Evolutionary conservation across 1,140 invertebrate species (phyloP).

Genomic region (Philotrypesis tridentata): DNA sequence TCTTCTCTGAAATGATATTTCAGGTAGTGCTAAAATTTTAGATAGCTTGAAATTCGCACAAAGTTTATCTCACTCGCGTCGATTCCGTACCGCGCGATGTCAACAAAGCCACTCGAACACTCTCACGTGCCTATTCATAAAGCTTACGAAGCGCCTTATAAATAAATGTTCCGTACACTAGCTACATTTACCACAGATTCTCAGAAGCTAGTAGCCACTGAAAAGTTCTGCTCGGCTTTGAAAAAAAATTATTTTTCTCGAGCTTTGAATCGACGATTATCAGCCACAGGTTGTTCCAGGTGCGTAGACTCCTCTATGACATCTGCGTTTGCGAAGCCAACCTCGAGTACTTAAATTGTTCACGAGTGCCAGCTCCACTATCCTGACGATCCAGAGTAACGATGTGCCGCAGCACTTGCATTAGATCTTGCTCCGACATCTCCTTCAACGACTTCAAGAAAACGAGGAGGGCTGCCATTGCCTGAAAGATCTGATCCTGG

Average conservation of each 20-base stretch:
- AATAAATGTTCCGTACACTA: no score
- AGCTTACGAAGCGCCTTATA: no score
- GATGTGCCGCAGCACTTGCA: constrained; percentile 77
- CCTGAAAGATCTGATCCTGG: constrained; percentile 83
- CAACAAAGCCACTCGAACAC: no score
- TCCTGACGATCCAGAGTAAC: constrained; percentile 84
- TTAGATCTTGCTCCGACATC: constrained; percentile 62
- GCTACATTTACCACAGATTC: no score
- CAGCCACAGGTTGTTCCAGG: constrained; percentile 85
- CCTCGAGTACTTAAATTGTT: constrained; percentile 79
- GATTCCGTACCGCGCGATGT: no score
- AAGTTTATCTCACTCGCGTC: no score
- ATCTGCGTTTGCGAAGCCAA: constrained; percentile 86
- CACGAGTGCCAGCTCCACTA: constrained; percentile 87
- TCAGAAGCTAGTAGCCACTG: constrained; percentile 80
- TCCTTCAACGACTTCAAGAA: constrained; percentile 72
- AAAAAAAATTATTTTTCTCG: constrained; percentile 80
- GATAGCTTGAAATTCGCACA: no score
- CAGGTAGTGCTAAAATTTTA: no score
- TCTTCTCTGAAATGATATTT: no score
- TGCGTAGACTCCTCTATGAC: constrained; percentile 91
- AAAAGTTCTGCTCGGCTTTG: constrained; percentile 81
- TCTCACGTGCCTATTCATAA: no score
- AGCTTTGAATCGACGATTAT: no score
- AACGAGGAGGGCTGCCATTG: constrained; percentile 94